A percentile compares a stretch with the other conserved stretches of the same genome.
These are phyloP conservation scores for Alitta virens DNA, from an alignment of 2,888 invertebrate species.

Conservation along the genomic window DNA sequence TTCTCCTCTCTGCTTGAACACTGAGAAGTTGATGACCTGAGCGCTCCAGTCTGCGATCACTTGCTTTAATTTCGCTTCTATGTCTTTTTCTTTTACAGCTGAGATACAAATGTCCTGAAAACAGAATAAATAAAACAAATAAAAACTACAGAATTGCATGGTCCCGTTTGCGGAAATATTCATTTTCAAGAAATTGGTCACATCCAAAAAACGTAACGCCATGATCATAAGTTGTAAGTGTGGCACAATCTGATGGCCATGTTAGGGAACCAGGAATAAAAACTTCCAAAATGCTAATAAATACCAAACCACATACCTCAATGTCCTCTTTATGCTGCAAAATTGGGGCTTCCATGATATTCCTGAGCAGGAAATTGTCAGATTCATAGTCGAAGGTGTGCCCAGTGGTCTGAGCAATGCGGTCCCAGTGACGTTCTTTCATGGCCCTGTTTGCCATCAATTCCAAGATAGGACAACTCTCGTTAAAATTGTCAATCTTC, in stretches of 20 bases:
- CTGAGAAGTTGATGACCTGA: conserved; percentile 69
- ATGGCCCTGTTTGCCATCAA: conserved; percentile 80
- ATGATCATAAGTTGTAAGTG: no score
- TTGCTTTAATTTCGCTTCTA: conserved; percentile 82
- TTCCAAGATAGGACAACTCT: conserved; percentile 81
- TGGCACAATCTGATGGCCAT: no score
- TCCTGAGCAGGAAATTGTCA: conserved; percentile 74
- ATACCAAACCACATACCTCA: conserved; percentile 65
- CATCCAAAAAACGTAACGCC: no score
- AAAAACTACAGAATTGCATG: no score
- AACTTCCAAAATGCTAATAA: no score
- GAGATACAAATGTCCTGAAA: conserved; percentile 80
- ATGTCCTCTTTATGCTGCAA: conserved; percentile 81
- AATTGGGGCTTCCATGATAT: conserved; percentile 81
- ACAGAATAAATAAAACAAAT: no score
- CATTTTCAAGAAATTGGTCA: no score
- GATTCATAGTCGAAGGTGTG: conserved; percentile 77
- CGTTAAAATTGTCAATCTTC: conserved; percentile 87
- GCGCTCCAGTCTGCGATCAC: conserved; percentile 77
- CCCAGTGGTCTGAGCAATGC: conserved; percentile 63
- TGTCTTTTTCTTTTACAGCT: conserved; percentile 86
- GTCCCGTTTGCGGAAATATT: no score
- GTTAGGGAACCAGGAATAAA: no score
- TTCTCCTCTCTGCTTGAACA: conserved; percentile 81
- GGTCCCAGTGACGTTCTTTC: conserved; percentile 78